A percentile compares a stretch with the other conserved stretches of the same genome.
phyloP scores from a whole-genome alignment of 2,888 invertebrate species.

The Heliconius ethilla region DNA sequence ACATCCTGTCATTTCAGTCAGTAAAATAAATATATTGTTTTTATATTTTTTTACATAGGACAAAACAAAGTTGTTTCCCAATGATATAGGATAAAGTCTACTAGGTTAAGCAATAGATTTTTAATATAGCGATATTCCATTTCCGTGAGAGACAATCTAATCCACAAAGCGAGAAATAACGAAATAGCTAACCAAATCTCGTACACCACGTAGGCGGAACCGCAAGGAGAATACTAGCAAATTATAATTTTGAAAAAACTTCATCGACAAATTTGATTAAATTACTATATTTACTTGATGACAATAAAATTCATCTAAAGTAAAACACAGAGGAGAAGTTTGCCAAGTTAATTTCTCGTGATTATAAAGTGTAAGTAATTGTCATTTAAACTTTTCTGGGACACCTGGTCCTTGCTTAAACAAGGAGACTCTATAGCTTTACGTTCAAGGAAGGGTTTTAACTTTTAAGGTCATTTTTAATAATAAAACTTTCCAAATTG shows the following conservation, averaged over 20 bases:
- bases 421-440: constrained; percentile 35
- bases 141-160: too few species aligned
- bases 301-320: constrained; percentile 6
- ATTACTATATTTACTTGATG: background rate
- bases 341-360: constrained; percentile 34
- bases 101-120: too few species aligned
- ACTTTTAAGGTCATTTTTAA: constrained; percentile 30
- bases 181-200: background rate
- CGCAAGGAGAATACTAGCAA: background rate
- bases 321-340: constrained; percentile 24
- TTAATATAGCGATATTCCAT: too few species aligned
- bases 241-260: background rate
- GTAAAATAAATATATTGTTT: too few species aligned
- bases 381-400: constrained; percentile 45
- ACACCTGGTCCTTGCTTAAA: constrained; percentile 44
- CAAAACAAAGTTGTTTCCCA: too few species aligned
- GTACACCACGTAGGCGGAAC: too few species aligned
- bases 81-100: too few species aligned
- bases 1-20: too few species aligned
- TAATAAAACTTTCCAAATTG: constrained; percentile 11
- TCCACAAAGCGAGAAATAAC: too few species aligned
- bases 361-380: constrained; percentile 41
- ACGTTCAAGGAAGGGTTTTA: constrained; percentile 23
- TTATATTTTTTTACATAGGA: too few species aligned
- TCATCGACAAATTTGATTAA: background rate